Evolutionary conservation across 2,888 invertebrate species (phyloP), one percentile per base, ranked within the genome.

Genomic region (Cosmorhoe ocellata): DNA sequence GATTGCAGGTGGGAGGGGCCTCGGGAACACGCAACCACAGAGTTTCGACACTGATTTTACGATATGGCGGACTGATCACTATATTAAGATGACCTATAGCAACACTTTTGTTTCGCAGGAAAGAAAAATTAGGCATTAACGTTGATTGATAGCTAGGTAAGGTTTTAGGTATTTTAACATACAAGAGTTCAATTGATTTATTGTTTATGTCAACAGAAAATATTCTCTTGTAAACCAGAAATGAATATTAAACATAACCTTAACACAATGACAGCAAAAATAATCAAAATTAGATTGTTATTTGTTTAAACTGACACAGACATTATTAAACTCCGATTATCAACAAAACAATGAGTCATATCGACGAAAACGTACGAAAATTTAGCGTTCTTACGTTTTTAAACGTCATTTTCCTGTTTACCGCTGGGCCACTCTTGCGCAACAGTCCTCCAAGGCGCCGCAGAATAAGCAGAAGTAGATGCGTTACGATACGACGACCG

Each of bases 1-100:
- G 62, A 56, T 58, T 55, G 61, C 69, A 68, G 67, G 71, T 68
- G 67, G 76, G 77, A 75, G 73, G 74, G 76, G 73, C 76, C 57
- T 62, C 69, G 67, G 69, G 65, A 63, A 58, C 59, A 66, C 60
- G 61, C 63, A 64, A 66, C 53, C 42, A 43, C 26, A 10, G 59
- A 7, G 7, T 72, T 71, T 63, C 67, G 43, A 61, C 69, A 73
- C 51, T 45, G 56, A 58, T 59, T 62, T 60, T 32, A 42, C 34
- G 37, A 34, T 30, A 28, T 34, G 26, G 43, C 49, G 27, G 38
- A 47, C 42, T 50, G 37, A 41, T 43, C 48, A 28, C 24, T 46
- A 33, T 46, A 39, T 11, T 26, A 13, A 11, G 28, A 33, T 51
- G 47, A 55, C 50, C 46, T 54, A n/a, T n/a, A n/a, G n/a, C n/a